Conservation (phyloP, 2,797 vertebrate species). For the Sebastes steindachneri region DNA sequence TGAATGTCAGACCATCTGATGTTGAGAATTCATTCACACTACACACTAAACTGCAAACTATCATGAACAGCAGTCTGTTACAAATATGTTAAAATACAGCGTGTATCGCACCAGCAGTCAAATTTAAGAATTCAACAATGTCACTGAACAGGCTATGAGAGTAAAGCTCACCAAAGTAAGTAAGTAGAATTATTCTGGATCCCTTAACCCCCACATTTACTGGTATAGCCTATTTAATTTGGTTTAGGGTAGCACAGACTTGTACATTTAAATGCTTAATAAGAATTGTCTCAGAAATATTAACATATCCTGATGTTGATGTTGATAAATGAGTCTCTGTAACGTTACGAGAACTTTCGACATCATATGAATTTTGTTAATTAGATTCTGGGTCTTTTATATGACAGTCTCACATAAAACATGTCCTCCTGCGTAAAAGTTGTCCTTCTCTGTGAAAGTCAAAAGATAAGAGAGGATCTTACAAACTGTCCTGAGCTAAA, state of each 20-base stretch:
- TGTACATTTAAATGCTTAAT: not conserved
- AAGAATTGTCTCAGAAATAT: not conserved
- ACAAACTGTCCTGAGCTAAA: not conserved
- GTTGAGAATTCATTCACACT: conserved; percentile 23
- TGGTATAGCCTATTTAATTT: not conserved
- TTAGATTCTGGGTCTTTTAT: not conserved
- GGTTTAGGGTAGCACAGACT: not conserved
- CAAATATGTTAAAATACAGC: conserved; percentile 1
- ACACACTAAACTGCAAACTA: not conserved
- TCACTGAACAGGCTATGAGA: not conserved
- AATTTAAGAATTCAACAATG: not conserved
- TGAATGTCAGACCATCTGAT: conserved; percentile 56
- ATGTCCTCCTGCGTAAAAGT: not conserved
- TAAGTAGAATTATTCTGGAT: not conserved
- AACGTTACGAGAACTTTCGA: not conserved
- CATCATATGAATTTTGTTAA: not conserved
- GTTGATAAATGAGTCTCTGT: not conserved
- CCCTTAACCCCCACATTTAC: not conserved
- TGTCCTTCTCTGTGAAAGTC: not conserved
- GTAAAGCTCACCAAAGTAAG: not conserved
- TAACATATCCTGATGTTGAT: not conserved
- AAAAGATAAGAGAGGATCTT: not conserved
- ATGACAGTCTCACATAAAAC: not conserved
- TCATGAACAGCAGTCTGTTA: conserved; percentile 3
- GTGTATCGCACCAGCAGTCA: not conserved